Conservation (phyloP, 2,888 invertebrate genomes). For the Himalopsyche kuldschensis region DNA sequence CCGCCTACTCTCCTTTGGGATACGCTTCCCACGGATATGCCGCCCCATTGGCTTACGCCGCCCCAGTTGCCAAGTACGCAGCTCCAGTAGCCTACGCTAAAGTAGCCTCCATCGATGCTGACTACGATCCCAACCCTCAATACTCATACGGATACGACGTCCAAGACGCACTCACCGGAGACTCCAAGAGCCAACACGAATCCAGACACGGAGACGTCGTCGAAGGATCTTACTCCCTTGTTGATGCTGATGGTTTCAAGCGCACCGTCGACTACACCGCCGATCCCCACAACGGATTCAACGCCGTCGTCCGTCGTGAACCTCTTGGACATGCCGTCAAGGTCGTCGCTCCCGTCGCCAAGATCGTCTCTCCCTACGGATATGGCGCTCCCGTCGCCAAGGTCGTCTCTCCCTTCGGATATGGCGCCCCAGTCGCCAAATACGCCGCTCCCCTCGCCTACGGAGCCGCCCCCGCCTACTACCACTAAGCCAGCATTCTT, state of each 20-base stretch:
- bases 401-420: conserved; percentile 40
- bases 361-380: conserved; percentile 46
- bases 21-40: conserved; percentile 47
- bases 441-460: conserved; percentile 39
- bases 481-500: conserved; percentile 53
- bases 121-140: conserved; percentile 66
- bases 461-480: conserved; percentile 65
- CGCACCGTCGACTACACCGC: conserved; percentile 52
- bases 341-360: conserved; percentile 44
- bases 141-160: conserved; percentile 71
- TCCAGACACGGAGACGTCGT: conserved; percentile 40
- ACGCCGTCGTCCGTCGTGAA: conserved; percentile 55
- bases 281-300: conserved; percentile 58
- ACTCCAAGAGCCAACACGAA: conserved; percentile 58
- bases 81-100: conserved; percentile 26
- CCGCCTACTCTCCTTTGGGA: conserved; percentile 26
- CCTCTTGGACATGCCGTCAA: conserved; percentile 36
- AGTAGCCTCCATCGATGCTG: conserved; percentile 48
- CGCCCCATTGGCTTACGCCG: conserved; percentile 64
- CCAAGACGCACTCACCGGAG: conserved; percentile 67
- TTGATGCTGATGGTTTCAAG: conserved; percentile 48
- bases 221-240: conserved; percentile 54
- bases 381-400: conserved; percentile 44
- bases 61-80: conserved; percentile 43
- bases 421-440: conserved; percentile 8